These are phyloP conservation scores for Grammomys dolichurus DNA, from an alignment of 2,113 vertebrate genomes.

Conservation along the genomic window DNA sequence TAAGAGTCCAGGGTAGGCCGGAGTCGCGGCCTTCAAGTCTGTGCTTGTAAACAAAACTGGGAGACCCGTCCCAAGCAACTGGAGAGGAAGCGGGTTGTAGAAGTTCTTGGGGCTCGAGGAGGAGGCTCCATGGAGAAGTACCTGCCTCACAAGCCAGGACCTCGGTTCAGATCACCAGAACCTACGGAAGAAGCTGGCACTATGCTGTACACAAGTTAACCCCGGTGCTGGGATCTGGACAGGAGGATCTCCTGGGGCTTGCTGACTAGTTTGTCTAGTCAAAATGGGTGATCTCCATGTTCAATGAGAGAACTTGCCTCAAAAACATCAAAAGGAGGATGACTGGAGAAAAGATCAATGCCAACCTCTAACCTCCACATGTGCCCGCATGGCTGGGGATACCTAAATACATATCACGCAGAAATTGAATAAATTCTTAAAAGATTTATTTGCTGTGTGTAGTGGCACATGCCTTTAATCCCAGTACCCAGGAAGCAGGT, in stretches of 20 bases:
- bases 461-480: neutral
- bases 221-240: neutral
- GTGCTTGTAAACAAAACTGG: neutral
- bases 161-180: neutral
- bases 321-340: neutral
- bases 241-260: neutral
- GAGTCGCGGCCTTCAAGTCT: neutral
- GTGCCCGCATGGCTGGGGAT: neutral
- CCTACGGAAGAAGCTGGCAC: too few species aligned
- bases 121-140: neutral
- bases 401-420: neutral
- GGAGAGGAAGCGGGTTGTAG: fast-evolving
- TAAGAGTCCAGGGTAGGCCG: neutral
- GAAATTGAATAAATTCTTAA: neutral
- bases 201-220: neutral
- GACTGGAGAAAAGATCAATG: neutral
- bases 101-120: neutral
- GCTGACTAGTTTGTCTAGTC: neutral
- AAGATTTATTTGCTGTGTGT: neutral
- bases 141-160: neutral
- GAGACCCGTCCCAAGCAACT: neutral
- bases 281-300: neutral
- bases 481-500: neutral
- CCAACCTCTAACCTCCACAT: neutral
- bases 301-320: neutral